Evolutionary conservation across 2,888 invertebrate species (phyloP).

Genomic region (Toxonevra muliebris): DNA sequence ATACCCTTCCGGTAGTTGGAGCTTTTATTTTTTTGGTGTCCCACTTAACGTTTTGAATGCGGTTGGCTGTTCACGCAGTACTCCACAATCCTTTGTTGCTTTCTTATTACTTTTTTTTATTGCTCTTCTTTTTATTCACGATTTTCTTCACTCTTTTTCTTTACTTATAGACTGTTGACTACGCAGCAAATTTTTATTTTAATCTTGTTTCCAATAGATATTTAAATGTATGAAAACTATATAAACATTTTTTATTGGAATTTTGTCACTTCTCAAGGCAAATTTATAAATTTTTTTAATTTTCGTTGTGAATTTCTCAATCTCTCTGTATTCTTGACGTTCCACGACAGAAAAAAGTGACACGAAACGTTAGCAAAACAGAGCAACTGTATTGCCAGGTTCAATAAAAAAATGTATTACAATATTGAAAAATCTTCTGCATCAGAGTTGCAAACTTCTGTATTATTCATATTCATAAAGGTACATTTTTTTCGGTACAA

Average conservation of each 20-base stretch:
- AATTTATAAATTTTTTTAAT: slow-evolving; percentile 9
- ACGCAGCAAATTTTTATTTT: neutral
- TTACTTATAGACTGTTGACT: neutral
- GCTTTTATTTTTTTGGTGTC: no score
- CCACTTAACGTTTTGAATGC: no score
- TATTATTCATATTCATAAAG: no score
- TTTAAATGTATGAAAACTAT: neutral
- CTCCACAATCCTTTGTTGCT: no score
- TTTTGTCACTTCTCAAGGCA: neutral
- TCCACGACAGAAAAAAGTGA: slow-evolving; percentile 41
- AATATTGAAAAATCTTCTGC: neutral
- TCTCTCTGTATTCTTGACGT: slow-evolving; percentile 39
- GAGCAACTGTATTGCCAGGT: slow-evolving; percentile 19
- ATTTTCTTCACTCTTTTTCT: slow-evolving; percentile 12
- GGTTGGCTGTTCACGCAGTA: no score
- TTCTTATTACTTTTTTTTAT: neutral
- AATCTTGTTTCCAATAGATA: neutral
- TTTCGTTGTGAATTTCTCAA: slow-evolving; percentile 8
- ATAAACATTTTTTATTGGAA: neutral
- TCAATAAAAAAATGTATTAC: neutral
- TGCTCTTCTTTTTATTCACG: neutral
- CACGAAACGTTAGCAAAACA: slow-evolving; percentile 41
- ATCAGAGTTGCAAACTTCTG: neutral
- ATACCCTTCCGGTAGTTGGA: no score
- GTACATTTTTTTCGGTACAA: no score